phyloP scores from a whole-genome alignment of 2,797 vertebrate genomes.

The Hyperoplus immaculatus region DNA sequence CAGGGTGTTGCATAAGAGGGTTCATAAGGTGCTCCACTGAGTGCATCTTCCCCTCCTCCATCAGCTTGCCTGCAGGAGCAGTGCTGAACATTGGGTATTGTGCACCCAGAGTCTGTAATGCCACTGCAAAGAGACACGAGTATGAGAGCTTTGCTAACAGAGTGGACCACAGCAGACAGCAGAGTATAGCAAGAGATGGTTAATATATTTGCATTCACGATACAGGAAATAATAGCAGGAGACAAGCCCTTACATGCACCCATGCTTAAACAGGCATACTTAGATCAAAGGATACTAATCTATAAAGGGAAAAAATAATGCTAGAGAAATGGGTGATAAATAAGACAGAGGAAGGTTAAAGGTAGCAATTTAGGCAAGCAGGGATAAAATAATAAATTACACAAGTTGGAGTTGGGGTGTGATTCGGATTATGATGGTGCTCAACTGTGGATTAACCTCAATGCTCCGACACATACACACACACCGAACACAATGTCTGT shows the following conservation, averaged over 20 bases:
- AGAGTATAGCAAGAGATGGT: slow-evolving; percentile 7
- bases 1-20: slow-evolving; percentile 93
- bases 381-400: slow-evolving; percentile 43
- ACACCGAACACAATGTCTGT: slow-evolving; percentile 57
- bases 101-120: slow-evolving; percentile 89
- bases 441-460: slow-evolving; percentile 74
- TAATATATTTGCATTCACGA: slow-evolving; percentile 10
- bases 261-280: slow-evolving; percentile 42
- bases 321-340: slow-evolving; percentile 1
- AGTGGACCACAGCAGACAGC: slow-evolving; percentile 5
- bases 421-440: slow-evolving; percentile 78
- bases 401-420: slow-evolving; percentile 67
- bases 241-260: slow-evolving; percentile 28
- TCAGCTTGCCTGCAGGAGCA: slow-evolving; percentile 90
- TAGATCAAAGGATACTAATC: slow-evolving; percentile 5
- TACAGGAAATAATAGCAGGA: neutral
- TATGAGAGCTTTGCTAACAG: slow-evolving; percentile 56
- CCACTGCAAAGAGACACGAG: slow-evolving; percentile 85
- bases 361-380: slow-evolving; percentile 41
- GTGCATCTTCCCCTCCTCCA: slow-evolving; percentile 97
- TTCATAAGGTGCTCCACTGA: slow-evolving; percentile 95
- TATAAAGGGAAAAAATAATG: slow-evolving; percentile 15
- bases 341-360: slow-evolving; percentile 24
- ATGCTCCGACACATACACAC: slow-evolving; percentile 38
- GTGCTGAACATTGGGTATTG: slow-evolving; percentile 97